phyloP scores from a whole-genome alignment of 2,888 invertebrate species.

The Sphaeridia pumilis region DNA sequence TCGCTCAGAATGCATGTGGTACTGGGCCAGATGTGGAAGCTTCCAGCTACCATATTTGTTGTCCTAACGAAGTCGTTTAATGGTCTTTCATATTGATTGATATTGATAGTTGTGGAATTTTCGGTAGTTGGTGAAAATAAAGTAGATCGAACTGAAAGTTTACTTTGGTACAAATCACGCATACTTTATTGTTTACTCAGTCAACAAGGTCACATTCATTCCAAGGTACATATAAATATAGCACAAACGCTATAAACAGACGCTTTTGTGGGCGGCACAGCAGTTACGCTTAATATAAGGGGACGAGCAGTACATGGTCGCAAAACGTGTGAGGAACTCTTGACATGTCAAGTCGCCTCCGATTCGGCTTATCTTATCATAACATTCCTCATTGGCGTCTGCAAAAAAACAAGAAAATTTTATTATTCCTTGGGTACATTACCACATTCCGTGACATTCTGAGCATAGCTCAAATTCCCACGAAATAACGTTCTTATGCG shows the following conservation, averaged over 20 bases:
- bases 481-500: too few species aligned
- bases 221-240: constrained; percentile 25
- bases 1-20: neutral
- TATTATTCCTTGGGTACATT: too few species aligned
- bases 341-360: constrained; percentile 41
- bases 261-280: constrained; percentile 40
- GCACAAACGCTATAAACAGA: constrained; percentile 27
- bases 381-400: constrained; percentile 20
- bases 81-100: neutral
- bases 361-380: constrained; percentile 32
- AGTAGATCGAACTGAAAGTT: neutral
- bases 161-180: constrained; percentile 15
- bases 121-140: neutral
- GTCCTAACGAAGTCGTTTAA: neutral
- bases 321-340: constrained; percentile 42
- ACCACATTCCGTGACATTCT: too few species aligned
- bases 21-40: neutral
- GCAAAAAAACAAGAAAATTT: neutral
- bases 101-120: neutral
- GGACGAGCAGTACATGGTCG: constrained; percentile 43
- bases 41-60: neutral
- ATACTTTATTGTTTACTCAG: constrained; percentile 26
- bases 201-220: constrained; percentile 25
- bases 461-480: too few species aligned
- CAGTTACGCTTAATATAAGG: constrained; percentile 43